Percentiles rank a stretch among this genome's conserved stretches.
These are phyloP conservation scores for Ricordea florida DNA, from an alignment of 92 coral and sea anemone genomes.

Conservation along the genomic window DNA sequence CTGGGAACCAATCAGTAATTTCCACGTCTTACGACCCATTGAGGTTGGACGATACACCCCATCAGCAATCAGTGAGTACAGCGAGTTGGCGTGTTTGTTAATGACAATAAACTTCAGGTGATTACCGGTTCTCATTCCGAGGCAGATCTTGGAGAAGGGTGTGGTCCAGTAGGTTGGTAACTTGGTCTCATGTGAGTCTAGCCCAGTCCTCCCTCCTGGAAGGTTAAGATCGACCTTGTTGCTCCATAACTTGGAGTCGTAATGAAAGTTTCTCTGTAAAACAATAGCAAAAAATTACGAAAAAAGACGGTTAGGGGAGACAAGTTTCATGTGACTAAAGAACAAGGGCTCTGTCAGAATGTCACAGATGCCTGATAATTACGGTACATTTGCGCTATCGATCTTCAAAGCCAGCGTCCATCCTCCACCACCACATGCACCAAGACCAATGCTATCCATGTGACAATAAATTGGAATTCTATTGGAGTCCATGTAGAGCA, in stretches of 20 bases:
- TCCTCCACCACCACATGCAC: background rate
- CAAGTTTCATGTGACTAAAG: no score
- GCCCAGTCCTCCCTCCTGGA: background rate
- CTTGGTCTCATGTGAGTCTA: conserved; percentile 21
- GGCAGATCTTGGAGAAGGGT: conserved; percentile 30
- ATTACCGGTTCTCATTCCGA: conserved; percentile 13
- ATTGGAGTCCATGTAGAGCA: background rate
- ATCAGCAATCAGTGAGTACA: conserved; percentile 28
- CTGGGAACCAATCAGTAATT: conserved; percentile 7
- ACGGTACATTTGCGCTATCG: background rate
- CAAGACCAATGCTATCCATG: background rate
- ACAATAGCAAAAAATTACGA: background rate
- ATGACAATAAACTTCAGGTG: background rate
- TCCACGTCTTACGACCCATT: conserved; percentile 19
- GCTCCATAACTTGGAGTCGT: background rate
- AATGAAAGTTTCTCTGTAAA: background rate
- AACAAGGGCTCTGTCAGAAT: no score
- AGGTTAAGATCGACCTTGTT: background rate
- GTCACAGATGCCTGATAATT: no score
- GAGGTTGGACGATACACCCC: background rate
- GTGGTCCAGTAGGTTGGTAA: conserved; percentile 36
- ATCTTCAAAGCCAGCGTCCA: conserved; percentile 11
- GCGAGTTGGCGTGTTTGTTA: conserved; percentile 8
- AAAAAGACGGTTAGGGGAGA: background rate
- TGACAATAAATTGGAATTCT: background rate